Conservation (phyloP, 2,888 invertebrate species). For the Mactromeris polynyma region DNA sequence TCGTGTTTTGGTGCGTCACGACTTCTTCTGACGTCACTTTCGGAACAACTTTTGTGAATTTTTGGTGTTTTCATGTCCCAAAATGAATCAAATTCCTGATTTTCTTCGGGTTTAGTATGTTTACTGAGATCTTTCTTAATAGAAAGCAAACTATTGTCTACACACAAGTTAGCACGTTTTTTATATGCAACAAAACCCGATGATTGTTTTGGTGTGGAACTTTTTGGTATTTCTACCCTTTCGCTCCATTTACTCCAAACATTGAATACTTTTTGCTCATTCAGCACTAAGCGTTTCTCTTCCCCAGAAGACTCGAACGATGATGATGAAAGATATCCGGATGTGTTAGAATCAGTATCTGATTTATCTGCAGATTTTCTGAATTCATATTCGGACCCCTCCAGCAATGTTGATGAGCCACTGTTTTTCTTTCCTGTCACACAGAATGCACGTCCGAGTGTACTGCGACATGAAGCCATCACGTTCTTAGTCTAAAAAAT, state of each 20-base stretch:
- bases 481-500: conserved; percentile 10
- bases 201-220: conserved; percentile 60
- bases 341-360: conserved; percentile 62
- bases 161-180: not conserved
- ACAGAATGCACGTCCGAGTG: conserved; percentile 59
- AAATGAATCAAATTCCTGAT: conserved; percentile 41
- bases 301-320: conserved; percentile 66
- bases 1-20: conserved; percentile 23
- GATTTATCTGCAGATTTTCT: conserved; percentile 31
- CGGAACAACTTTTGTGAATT: conserved; percentile 38
- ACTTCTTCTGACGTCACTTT: conserved; percentile 22
- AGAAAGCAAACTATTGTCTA: not conserved
- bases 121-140: conserved; percentile 40
- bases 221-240: conserved; percentile 45
- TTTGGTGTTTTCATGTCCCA: conserved; percentile 54
- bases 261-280: conserved; percentile 63
- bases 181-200: not conserved
- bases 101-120: not conserved
- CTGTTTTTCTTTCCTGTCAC: conserved; percentile 49
- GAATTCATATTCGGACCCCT: not conserved
- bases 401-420: not conserved
- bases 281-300: conserved; percentile 57
- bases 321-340: conserved; percentile 65
- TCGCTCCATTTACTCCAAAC: conserved; percentile 60
- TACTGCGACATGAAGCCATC: conserved; percentile 19